phyloP scores from a whole-genome alignment of 1,140 invertebrate genomes.

The Heliconius hewitsoni region DNA sequence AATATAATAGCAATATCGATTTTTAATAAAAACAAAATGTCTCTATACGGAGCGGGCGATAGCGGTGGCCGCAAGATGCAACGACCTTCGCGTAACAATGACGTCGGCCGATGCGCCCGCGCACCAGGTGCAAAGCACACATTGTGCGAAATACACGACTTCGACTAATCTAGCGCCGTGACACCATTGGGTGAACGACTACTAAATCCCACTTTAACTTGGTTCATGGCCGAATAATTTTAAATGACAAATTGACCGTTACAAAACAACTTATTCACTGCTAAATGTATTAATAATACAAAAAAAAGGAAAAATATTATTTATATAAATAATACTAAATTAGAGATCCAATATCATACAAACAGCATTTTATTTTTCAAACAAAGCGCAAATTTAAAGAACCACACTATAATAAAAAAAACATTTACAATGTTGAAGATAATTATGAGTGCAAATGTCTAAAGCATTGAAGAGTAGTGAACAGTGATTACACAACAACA shows the following conservation, averaged over 20 bases:
- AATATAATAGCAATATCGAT: not conserved
- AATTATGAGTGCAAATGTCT: not conserved
- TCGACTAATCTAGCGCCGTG: slow-evolving; percentile 24
- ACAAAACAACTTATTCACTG: not conserved
- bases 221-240: not conserved
- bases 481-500: slow-evolving; percentile 19
- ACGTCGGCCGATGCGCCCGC: slow-evolving; percentile 38
- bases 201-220: not conserved
- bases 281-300: not conserved
- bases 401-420: not conserved
- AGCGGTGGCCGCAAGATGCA: slow-evolving; percentile 25
- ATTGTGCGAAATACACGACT: slow-evolving; percentile 33
- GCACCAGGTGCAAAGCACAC: slow-evolving; percentile 40
- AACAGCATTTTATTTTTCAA: no score
- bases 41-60: slow-evolving; percentile 21
- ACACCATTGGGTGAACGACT: not conserved
- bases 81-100: slow-evolving; percentile 44
- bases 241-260: not conserved
- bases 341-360: not conserved
- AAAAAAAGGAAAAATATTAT: no score
- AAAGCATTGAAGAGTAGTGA: not conserved
- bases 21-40: slow-evolving; percentile 15
- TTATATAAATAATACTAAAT: no score
- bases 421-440: not conserved
- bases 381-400: not conserved